A percentile compares a stretch with the other conserved stretches of the same genome.
These are phyloP conservation scores for Drosophila sucinea DNA, from an alignment of 1,140 invertebrate genomes.

Conservation along the genomic window DNA sequence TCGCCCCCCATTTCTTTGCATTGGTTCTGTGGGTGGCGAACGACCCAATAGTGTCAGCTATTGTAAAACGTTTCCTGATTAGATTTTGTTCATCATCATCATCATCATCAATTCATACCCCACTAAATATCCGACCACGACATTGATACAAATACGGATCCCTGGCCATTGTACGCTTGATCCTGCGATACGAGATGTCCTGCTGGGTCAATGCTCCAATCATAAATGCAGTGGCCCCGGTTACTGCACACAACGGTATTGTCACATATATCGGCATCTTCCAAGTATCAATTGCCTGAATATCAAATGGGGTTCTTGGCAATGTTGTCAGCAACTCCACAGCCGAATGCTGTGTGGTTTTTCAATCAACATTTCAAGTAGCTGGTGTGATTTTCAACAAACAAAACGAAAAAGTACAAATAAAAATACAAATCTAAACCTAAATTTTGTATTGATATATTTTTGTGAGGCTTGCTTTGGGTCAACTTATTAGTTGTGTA, in stretches of 20 bases:
- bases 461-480: background rate
- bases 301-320: background rate
- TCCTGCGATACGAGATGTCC: constrained; percentile 45
- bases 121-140: constrained; percentile 40
- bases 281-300: background rate
- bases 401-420: constrained; percentile 20
- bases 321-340: background rate
- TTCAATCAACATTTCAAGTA: background rate
- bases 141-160: constrained; percentile 56
- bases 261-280: constrained; percentile 18
- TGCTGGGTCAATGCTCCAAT: constrained; percentile 58
- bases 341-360: constrained; percentile 4
- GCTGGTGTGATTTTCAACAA: background rate
- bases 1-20: background rate
- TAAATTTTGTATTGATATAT: background rate
- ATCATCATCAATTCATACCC: constrained; percentile 39
- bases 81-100: background rate
- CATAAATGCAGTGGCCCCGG: constrained; percentile 39
- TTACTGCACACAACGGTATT: constrained; percentile 14
- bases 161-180: constrained; percentile 33
- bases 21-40: background rate
- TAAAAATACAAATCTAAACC: constrained; percentile 15
- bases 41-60: constrained; percentile 21
- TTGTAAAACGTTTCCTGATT: background rate
- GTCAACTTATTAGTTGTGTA: background rate